phyloP scores from a whole-genome alignment of 2,888 invertebrate species.

The Mystacides longicornis region DNA sequence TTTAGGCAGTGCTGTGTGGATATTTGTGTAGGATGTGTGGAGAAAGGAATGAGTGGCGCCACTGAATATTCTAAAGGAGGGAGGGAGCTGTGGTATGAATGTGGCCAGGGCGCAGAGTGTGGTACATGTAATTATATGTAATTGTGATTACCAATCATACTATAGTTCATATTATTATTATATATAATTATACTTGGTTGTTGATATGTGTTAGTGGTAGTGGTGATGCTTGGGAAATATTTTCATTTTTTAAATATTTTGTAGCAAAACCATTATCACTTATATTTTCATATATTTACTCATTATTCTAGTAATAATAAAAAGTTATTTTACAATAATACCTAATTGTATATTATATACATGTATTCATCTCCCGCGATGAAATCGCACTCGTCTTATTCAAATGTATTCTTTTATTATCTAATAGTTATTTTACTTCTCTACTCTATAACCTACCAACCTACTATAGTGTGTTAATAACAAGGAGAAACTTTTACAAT shows the following conservation, averaged over 20 bases:
- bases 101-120: too few species aligned
- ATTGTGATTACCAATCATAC: neutral
- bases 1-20: neutral
- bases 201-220: conserved; percentile 10
- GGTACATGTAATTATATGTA: too few species aligned
- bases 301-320: conserved; percentile 11
- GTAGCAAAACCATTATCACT: conserved; percentile 16
- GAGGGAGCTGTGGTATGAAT: too few species aligned
- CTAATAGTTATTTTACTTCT: neutral
- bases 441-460: too few species aligned
- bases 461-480: too few species aligned
- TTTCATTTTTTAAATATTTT: conserved; percentile 14
- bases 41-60: too few species aligned
- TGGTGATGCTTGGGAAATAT: conserved; percentile 14
- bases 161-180: neutral
- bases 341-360: conserved; percentile 1
- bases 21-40: too few species aligned
- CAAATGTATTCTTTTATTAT: conserved; percentile 8
- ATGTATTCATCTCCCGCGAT: conserved; percentile 13
- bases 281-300: conserved; percentile 9
- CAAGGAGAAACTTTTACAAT: too few species aligned
- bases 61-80: too few species aligned
- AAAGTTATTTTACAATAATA: conserved; percentile 8
- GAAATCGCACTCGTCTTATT: conserved; percentile 14
- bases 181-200: neutral